Conservation (phyloP, 1,140 invertebrate genomes). For the Uloborus diversus region DNA sequence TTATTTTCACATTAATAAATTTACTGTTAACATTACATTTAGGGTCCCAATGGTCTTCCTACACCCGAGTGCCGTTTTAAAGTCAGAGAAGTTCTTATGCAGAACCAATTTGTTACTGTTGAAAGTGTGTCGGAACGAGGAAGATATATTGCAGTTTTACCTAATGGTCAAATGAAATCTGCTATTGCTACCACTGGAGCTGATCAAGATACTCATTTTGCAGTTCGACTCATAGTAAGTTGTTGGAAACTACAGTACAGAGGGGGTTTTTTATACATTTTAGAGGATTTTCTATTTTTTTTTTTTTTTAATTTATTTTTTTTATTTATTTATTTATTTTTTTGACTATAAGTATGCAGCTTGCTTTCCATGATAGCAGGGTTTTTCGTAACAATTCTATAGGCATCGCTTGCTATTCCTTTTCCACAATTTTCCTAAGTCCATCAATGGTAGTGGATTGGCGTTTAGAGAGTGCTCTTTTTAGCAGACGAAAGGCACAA, state of each 20-base stretch:
- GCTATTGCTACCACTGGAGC: constrained; percentile 40
- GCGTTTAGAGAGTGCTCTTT: too few relatives aligned
- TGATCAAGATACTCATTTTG: constrained; percentile 53
- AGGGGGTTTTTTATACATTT: not conserved
- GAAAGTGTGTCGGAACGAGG: constrained; percentile 49
- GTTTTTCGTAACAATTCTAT: too few relatives aligned
- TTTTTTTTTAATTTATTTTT: not conserved
- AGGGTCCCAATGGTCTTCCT: constrained; percentile 41
- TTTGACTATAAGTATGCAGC: too few relatives aligned
- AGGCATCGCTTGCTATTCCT: too few relatives aligned
- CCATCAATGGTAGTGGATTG: too few relatives aligned
- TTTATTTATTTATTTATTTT: not conserved
- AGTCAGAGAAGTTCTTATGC: constrained; percentile 36
- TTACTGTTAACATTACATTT: too few relatives aligned
- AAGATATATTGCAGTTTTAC: constrained; percentile 38
- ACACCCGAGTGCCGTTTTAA: constrained; percentile 45
- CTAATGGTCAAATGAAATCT: constrained; percentile 53
- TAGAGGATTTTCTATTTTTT: not conserved
- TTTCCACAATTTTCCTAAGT: too few relatives aligned
- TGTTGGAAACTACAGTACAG: too few relatives aligned
- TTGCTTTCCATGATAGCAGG: too few relatives aligned
- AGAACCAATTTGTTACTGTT: constrained; percentile 48
- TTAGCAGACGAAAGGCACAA: too few relatives aligned
- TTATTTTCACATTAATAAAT: too few relatives aligned
- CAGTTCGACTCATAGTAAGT: constrained; percentile 52